These are phyloP conservation scores for Synergus gifuensis DNA, from an alignment of 2,888 invertebrate genomes.

Conservation along the genomic window DNA sequence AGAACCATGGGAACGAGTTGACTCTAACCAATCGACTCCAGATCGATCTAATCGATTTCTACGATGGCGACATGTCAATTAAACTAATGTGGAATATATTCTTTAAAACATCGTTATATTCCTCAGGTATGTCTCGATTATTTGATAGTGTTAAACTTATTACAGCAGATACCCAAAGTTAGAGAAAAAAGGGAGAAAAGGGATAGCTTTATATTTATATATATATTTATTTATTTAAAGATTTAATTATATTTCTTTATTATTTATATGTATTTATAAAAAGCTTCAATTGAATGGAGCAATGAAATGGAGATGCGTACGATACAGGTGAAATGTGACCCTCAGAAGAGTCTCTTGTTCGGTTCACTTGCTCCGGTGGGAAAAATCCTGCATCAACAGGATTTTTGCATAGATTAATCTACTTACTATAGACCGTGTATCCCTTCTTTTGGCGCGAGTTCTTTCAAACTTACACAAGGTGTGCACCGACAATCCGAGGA, in stretches of 20 bases:
- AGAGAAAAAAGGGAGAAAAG: no score
- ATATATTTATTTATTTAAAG: no score
- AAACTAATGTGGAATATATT: slow-evolving; percentile 21
- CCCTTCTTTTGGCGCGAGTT: slow-evolving; percentile 51
- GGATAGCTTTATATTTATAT: no score
- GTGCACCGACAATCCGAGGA: slow-evolving; percentile 47
- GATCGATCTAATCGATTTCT: slow-evolving; percentile 29
- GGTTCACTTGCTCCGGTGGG: slow-evolving; percentile 75
- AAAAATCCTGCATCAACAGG: slow-evolving; percentile 62
- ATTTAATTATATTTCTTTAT: no score
- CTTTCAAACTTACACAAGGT: slow-evolving; percentile 45
- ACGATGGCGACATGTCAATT: slow-evolving; percentile 37
- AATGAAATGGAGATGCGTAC: slow-evolving; percentile 46
- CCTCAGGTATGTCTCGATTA: background rate
- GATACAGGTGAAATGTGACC: slow-evolving; percentile 74
- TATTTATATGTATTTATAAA: background rate
- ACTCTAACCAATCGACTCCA: slow-evolving; percentile 13
- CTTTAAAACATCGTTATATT: background rate
- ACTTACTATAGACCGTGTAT: slow-evolving; percentile 59
- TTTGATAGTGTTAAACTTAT: background rate
- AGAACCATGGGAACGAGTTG: slow-evolving; percentile 45
- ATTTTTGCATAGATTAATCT: slow-evolving; percentile 77
- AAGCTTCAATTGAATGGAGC: slow-evolving; percentile 47
- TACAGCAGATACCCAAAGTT: no score
- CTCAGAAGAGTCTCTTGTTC: slow-evolving; percentile 51